Conservation (phyloP, 2,888 invertebrate species). For the Scaptomyza cyrtandrae region DNA sequence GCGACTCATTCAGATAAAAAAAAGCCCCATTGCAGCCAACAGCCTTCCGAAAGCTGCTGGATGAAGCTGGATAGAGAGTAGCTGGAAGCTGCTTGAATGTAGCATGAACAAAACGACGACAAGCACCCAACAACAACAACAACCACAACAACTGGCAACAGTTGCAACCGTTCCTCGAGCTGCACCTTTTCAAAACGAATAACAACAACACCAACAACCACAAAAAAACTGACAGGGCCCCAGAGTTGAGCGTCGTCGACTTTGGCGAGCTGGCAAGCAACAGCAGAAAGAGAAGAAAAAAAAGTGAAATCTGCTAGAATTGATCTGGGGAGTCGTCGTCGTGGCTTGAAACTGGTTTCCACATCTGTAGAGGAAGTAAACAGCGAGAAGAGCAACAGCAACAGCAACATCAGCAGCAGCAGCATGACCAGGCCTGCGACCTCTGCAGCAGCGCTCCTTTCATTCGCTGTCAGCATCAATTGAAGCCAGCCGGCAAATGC, state of each 20-base stretch:
- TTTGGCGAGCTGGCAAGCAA: slow-evolving; percentile 25
- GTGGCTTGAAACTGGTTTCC: slow-evolving; percentile 63
- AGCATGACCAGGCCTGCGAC: slow-evolving; percentile 45
- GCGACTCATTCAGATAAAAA: slow-evolving; percentile 77
- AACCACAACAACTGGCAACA: slow-evolving; percentile 54
- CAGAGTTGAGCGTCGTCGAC: slow-evolving; percentile 50
- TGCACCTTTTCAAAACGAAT: slow-evolving; percentile 65
- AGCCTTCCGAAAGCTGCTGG: slow-evolving; percentile 18
- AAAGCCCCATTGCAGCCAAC: slow-evolving; percentile 29
- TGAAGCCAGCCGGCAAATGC: slow-evolving; percentile 61
- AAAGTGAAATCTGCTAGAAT: slow-evolving; percentile 80
- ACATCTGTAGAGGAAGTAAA: slow-evolving; percentile 62
- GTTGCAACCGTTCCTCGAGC: slow-evolving; percentile 75
- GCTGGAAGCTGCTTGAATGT: slow-evolving; percentile 57
- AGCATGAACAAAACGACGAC: slow-evolving; percentile 76
- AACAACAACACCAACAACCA: slow-evolving; percentile 19
- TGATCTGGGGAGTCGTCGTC: slow-evolving; percentile 72
- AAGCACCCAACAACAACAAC: slow-evolving; percentile 58
- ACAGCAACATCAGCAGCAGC: slow-evolving; percentile 23
- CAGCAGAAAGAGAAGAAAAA: slow-evolving; percentile 24
- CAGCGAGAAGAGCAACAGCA: slow-evolving; percentile 21
- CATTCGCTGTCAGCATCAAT: slow-evolving; percentile 80
- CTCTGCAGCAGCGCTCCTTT: slow-evolving; percentile 65
- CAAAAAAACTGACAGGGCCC: slow-evolving; percentile 53
- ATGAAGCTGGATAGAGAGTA: slow-evolving; percentile 17